Conservation (phyloP, 1,140 invertebrate species). For the Agrilus planipennis region DNA sequence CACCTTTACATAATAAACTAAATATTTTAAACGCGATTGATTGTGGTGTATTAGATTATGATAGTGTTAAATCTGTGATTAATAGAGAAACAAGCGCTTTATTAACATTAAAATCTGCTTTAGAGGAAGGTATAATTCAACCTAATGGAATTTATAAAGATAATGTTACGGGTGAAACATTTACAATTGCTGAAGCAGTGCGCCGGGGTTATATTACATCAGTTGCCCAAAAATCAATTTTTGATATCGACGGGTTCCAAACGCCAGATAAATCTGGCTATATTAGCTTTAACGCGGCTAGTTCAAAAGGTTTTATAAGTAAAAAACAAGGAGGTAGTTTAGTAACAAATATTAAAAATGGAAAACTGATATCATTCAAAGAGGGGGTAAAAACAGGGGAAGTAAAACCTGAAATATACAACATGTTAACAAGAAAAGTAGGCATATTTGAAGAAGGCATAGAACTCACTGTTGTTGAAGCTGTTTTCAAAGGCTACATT, state of each 20-base stretch:
- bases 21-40: conserved; percentile 74
- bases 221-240: conserved; percentile 75
- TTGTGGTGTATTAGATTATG: conserved; percentile 73
- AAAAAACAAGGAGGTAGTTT: conserved; percentile 58
- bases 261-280: conserved; percentile 71
- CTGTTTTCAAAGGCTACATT: conserved; percentile 68
- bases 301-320: conserved; percentile 66
- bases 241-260: conserved; percentile 84
- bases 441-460: conserved; percentile 63
- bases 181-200: conserved; percentile 69
- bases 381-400: conserved; percentile 53
- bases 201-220: conserved; percentile 79
- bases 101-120: conserved; percentile 71
- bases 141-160: conserved; percentile 61
- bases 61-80: conserved; percentile 68
- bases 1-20: conserved; percentile 65
- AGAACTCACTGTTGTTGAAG: conserved; percentile 73
- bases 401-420: conserved; percentile 63
- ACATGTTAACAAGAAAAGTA: conserved; percentile 71
- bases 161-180: conserved; percentile 52
- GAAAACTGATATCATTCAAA: conserved; percentile 58
- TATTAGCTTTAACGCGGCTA: conserved; percentile 76
- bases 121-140: conserved; percentile 64
- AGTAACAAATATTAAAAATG: conserved; percentile 60
- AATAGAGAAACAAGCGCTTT: conserved; percentile 67